Percentiles rank a stretch among this genome's conserved stretches.
Conservation (phyloP, 2,888 invertebrate species). For the Nomada fabriciana region DNA sequence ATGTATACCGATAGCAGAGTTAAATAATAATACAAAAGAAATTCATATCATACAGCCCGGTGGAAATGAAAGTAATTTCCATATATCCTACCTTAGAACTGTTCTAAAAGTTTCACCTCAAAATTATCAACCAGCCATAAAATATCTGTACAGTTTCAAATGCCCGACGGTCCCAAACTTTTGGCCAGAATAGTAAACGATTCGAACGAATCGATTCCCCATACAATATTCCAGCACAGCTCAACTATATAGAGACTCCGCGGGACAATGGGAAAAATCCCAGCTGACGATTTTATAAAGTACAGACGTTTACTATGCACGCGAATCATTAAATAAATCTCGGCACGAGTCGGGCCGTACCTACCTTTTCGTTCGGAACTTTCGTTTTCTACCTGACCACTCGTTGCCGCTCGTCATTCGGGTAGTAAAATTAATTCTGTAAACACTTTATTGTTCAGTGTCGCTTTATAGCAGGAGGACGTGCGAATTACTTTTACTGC, state of each 20-base stretch:
- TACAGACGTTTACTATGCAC: neutral
- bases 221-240: neutral
- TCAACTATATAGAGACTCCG: neutral
- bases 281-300: conserved; percentile 9
- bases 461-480: conserved; percentile 76
- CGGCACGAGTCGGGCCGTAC: neutral
- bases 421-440: conserved; percentile 81
- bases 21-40: too few relatives aligned
- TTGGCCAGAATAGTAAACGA: neutral
- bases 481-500: conserved; percentile 78
- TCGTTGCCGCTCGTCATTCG: conserved; percentile 53
- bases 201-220: neutral
- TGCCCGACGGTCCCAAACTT: too few relatives aligned
- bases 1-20: too few relatives aligned
- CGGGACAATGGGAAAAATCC: conserved; percentile 14
- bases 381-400: conserved; percentile 70
- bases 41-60: too few relatives aligned
- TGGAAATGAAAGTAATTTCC: too few relatives aligned
- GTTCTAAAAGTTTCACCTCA: too few relatives aligned
- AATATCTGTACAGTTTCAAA: too few relatives aligned
- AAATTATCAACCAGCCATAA: too few relatives aligned
- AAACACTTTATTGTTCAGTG: conserved; percentile 79
- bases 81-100: too few relatives aligned
- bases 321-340: conserved; percentile 25
- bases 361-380: conserved; percentile 8